Evolutionary conservation across 2,797 vertebrate species (phyloP).

Genomic region (Gymnocypris eckloni): DNA sequence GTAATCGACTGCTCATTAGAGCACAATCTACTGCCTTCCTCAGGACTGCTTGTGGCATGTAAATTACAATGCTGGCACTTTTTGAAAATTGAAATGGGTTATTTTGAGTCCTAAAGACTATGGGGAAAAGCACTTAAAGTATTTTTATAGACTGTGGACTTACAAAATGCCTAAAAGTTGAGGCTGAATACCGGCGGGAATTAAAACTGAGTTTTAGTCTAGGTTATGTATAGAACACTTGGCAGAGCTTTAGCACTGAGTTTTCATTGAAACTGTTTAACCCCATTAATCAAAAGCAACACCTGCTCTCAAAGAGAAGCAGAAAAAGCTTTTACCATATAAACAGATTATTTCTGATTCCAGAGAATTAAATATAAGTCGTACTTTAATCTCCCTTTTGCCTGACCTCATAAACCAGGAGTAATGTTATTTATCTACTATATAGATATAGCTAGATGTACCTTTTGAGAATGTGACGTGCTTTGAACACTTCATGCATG

Average conservation of each 20-base stretch:
- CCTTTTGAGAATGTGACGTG: neutral
- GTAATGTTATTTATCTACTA: neutral
- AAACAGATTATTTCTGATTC: neutral
- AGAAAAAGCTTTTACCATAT: slow-evolving; percentile 17
- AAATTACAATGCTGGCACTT: slow-evolving; percentile 1
- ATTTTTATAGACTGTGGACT: neutral
- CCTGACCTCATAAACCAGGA: neutral
- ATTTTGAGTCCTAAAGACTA: slow-evolving; percentile 12
- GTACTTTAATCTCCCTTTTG: slow-evolving; percentile 11
- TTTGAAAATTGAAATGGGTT: neutral
- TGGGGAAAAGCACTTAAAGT: neutral
- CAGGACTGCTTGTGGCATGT: neutral
- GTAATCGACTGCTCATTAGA: neutral
- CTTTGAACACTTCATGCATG: neutral
- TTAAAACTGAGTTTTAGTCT: neutral
- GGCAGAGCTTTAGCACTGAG: slow-evolving; percentile 12
- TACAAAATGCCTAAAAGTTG: neutral
- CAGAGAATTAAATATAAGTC: neutral
- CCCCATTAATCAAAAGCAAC: slow-evolving; percentile 17
- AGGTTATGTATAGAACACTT: neutral
- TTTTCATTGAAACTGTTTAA: slow-evolving; percentile 19
- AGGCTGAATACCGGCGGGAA: neutral
- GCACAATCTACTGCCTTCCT: neutral
- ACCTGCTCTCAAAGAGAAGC: slow-evolving; percentile 21
- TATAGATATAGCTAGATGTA: neutral